Evolutionary conservation across 1,140 invertebrate species (phyloP), one percentile per base, ranked within the genome.

Genomic region (Drosophila ercepeae): DNA sequence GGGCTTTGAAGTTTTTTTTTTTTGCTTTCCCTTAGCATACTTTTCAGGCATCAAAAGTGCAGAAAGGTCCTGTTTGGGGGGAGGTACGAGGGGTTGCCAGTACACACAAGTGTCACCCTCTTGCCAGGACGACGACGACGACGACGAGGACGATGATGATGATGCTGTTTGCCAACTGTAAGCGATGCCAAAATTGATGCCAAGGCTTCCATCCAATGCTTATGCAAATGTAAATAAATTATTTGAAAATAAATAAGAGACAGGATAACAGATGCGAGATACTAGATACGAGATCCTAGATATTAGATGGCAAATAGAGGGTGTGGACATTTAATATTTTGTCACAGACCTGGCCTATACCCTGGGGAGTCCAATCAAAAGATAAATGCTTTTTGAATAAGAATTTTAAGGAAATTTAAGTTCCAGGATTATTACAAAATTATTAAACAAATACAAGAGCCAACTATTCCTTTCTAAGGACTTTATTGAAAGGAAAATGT

Each of bases 121-220:
- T 41, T 42, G 59, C 57, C 49, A 60, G 34, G 25, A 34, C 57
- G 25, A 60, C 3, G 41, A 55, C 32, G 53, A 16, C 8, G 27
- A 29, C 7, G 27, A 8, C 27, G 27, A 67, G 39, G 25, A 42
- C 64, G 32, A 61, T 2, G 34, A 52, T 59, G 64, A 74, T 76
- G 67, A 45, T 58, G 60, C 44, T 78, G 55, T 83, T 83, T 83
- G 64, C 52, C 75, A 71, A 83, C 41, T 53, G 79, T 58, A 72
- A 83, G 65, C 61, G 59, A 83, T 86, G 81, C 75, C 75, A 49
- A 63, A 86, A 84, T 79, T 76, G 75, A 84, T 79, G 60, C 81
- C 81, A 84, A 76, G 82, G 76, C 29, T n/a, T 32, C 81, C 81
- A 59, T n/a, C n/a, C n/a, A 76, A 70, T 73, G 58, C 74, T 69